These are phyloP conservation scores for Cirrhinus molitorella DNA, from an alignment of 2,797 vertebrate genomes.

Conservation along the genomic window DNA sequence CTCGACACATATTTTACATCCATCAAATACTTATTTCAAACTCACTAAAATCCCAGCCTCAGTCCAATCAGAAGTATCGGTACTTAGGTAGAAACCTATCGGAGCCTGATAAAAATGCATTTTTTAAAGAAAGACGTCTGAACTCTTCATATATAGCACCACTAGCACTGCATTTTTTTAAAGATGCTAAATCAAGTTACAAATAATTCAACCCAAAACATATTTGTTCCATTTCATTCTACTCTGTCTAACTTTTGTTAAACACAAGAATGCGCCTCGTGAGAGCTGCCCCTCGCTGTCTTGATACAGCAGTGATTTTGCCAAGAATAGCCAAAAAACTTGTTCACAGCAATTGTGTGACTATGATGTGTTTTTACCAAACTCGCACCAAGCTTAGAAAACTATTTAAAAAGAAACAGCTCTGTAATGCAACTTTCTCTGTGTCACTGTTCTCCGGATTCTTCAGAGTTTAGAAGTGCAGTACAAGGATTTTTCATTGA, in stretches of 20 bases:
- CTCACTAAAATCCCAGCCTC: no score
- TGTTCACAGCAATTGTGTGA: neutral
- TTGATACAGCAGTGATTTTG: neutral
- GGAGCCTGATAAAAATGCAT: no score
- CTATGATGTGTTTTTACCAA: neutral
- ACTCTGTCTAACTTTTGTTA: neutral
- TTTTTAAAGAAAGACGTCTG: no score
- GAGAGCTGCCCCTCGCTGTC: neutral
- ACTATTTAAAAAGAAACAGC: neutral
- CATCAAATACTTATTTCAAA: no score
- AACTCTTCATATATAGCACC: no score
- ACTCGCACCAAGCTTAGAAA: neutral
- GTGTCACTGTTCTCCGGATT: slow-evolving; percentile 5
- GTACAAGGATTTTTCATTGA: slow-evolving; percentile 22
- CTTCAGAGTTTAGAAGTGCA: slow-evolving; percentile 7
- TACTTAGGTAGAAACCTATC: no score
- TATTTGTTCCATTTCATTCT: slow-evolving; percentile 1
- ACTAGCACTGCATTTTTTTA: no score
- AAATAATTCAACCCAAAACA: neutral
- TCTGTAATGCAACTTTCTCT: neutral
- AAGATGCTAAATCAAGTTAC: no score
- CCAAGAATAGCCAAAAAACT: neutral
- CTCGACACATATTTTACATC: no score
- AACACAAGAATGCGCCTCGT: neutral
- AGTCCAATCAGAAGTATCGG: no score